These are phyloP conservation scores for Electrophaes corylata DNA, from an alignment of 2,888 invertebrate species.

Conservation along the genomic window DNA sequence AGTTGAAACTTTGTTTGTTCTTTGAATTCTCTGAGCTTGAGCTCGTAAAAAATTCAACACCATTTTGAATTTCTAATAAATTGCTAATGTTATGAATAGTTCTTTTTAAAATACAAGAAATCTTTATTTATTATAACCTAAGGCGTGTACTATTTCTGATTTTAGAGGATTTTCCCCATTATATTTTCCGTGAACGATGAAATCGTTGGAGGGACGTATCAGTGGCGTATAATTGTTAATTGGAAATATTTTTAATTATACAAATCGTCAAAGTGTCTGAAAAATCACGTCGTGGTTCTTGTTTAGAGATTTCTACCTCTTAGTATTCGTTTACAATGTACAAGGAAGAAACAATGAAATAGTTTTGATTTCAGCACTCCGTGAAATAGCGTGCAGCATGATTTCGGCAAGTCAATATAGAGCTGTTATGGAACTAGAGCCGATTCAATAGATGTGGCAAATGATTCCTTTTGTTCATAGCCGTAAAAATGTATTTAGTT, in stretches of 20 bases:
- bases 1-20: neutral
- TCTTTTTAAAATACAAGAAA: too few species aligned
- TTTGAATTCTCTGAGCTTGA: neutral
- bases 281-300: constrained; percentile 11
- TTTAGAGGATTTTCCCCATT: too few species aligned
- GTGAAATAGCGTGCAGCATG: constrained; percentile 19
- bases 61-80: neutral
- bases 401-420: constrained; percentile 16
- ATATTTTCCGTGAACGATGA: too few species aligned
- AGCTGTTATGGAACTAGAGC: constrained; percentile 11
- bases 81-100: too few species aligned
- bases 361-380: constrained; percentile 1
- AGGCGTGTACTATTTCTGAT: too few species aligned
- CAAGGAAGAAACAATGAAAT: neutral
- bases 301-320: neutral
- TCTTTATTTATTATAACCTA: too few species aligned
- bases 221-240: neutral
- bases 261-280: constrained; percentile 2
- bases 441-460: neutral
- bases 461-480: neutral
- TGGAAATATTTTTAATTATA: neutral
- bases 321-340: neutral
- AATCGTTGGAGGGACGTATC: too few species aligned
- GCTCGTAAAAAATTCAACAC: neutral
- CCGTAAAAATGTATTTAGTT: neutral